Conservation (phyloP, 2,113 vertebrate species). For the Erythrolamprus reginae region DNA sequence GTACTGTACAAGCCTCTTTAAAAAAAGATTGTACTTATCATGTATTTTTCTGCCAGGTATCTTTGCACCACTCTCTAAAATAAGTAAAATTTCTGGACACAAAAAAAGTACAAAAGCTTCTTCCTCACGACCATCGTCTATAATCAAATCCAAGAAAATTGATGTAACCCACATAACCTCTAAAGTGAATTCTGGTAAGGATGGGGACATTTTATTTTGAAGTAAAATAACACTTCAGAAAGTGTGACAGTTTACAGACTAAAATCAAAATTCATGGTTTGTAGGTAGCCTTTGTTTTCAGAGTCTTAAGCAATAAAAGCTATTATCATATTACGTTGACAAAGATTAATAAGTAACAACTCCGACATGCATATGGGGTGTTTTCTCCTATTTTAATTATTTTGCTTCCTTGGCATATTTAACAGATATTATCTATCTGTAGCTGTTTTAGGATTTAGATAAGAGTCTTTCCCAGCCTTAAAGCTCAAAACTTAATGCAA, state of each 20-base stretch:
- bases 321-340: not conserved
- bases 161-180: constrained; percentile 77
- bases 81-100: constrained; percentile 81
- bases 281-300: not conserved
- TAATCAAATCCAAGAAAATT: constrained; percentile 70
- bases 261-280: not conserved
- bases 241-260: not conserved
- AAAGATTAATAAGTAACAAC: not conserved
- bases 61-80: constrained; percentile 95
- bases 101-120: constrained; percentile 60
- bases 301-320: not conserved
- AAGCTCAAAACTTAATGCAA: too few relatives aligned
- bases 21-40: not conserved
- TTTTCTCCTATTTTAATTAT: not conserved
- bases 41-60: constrained; percentile 72
- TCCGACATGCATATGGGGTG: not conserved
- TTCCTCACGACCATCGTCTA: constrained; percentile 50
- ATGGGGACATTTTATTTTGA: not conserved
- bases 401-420: not conserved
- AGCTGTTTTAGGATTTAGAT: not conserved
- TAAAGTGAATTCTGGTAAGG: constrained; percentile 87
- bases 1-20: not conserved
- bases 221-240: not conserved
- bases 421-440: not conserved
- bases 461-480: not conserved